phyloP scores from a whole-genome alignment of 2,797 vertebrate genomes.

The Lophotriccus pileatus region DNA sequence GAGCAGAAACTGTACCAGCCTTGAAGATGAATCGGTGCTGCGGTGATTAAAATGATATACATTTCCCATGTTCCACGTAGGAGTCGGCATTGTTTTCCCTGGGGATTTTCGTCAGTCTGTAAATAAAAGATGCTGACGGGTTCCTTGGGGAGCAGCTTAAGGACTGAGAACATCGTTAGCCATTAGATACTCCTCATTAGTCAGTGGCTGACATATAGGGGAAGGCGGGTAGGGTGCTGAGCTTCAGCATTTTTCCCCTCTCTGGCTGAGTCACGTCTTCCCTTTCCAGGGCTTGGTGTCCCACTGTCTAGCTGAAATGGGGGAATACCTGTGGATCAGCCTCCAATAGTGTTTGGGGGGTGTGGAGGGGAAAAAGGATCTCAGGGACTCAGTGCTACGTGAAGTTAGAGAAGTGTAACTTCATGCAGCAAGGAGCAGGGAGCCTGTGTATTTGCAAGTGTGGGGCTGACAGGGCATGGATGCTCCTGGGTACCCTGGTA shows the following conservation, averaged over 20 bases:
- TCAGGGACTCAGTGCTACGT: background rate
- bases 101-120: conserved; percentile 7
- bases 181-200: background rate
- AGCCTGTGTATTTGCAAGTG: background rate
- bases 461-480: rapidly evolving
- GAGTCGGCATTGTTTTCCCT: background rate
- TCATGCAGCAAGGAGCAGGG: background rate
- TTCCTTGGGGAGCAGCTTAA: conserved; percentile 21
- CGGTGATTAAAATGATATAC: conserved; percentile 15
- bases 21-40: conserved; percentile 8
- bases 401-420: background rate
- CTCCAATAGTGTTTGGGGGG: background rate
- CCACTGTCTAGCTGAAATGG: background rate
- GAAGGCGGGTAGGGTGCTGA: background rate
- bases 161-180: background rate
- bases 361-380: background rate
- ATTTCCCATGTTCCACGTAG: background rate
- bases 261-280: background rate
- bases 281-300: background rate
- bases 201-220: background rate
- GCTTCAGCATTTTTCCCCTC: background rate
- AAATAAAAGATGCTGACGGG: conserved; percentile 20
- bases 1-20: background rate
- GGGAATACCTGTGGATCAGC: background rate
- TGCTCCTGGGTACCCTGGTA: background rate